Evolutionary conservation across 2,888 invertebrate species (phyloP).

Genomic region (Ophion slaviceki): DNA sequence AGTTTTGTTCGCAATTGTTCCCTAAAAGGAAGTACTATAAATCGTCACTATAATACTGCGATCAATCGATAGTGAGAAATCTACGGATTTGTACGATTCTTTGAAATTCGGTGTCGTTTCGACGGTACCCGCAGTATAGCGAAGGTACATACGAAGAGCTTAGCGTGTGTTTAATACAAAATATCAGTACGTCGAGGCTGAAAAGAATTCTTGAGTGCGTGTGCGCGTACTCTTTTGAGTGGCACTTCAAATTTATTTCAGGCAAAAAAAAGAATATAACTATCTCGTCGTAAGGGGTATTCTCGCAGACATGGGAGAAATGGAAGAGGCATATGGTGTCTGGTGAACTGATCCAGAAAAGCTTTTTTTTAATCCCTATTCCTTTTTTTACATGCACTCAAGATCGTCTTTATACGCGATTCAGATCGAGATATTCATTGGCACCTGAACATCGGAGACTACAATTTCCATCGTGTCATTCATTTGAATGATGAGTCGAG

Average conservation of each 20-base stretch:
- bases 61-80: background rate
- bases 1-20: too few species aligned
- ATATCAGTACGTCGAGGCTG: conserved; percentile 33
- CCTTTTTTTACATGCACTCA: conserved; percentile 5
- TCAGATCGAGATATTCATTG: background rate
- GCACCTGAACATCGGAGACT: background rate
- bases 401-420: conserved; percentile 23
- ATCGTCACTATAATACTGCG: background rate
- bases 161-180: background rate
- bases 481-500: too few species aligned
- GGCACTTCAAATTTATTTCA: conserved; percentile 71
- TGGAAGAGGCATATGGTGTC: conserved; percentile 42
- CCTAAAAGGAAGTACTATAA: too few species aligned
- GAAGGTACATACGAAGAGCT: background rate
- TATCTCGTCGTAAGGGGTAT: conserved; percentile 59
- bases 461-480: too few species aligned
- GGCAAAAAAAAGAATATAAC: conserved; percentile 64
- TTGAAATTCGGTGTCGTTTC: background rate
- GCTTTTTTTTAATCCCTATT: conserved; percentile 13
- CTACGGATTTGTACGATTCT: background rate
- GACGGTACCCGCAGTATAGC: background rate
- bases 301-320: conserved; percentile 50
- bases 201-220: conserved; percentile 49
- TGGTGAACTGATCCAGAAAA: conserved; percentile 20
- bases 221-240: conserved; percentile 65